Conservation (phyloP, 2,113 vertebrate species). For the Motacilla alba region DNA sequence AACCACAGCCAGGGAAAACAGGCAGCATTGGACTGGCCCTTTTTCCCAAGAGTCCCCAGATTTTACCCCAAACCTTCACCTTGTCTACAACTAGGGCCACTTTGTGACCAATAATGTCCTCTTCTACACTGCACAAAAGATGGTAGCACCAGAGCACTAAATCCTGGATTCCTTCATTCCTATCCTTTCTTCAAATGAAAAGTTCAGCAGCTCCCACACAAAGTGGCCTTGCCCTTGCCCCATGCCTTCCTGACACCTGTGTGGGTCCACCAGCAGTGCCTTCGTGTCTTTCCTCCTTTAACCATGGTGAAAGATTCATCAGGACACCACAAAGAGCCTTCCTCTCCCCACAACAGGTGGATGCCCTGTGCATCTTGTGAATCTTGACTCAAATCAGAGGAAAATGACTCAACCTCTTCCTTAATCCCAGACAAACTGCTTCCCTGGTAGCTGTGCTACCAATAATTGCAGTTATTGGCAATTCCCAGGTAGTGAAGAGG, state of each 20-base stretch:
- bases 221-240: not conserved
- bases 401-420: not conserved
- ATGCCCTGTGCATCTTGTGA: not conserved
- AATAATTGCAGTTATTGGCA: not conserved
- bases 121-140: not conserved
- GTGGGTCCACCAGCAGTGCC: not conserved
- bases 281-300: not conserved
- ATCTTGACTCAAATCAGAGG: not conserved
- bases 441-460: not conserved
- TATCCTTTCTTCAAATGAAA: not conserved
- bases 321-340: not conserved
- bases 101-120: not conserved
- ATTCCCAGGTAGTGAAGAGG: not conserved
- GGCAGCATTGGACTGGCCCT: not conserved
- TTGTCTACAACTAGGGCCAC: not conserved
- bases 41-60: not conserved
- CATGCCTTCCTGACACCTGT: no score
- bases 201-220: not conserved
- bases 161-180: not conserved
- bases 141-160: not conserved
- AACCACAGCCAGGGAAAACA: not conserved
- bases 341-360: not conserved
- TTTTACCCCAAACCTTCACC: not conserved
- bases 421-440: not conserved
- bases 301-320: fast-evolving